Evolutionary conservation across 2,113 vertebrate genomes (phyloP).

Genomic region (Microtus pennsylvanicus): DNA sequence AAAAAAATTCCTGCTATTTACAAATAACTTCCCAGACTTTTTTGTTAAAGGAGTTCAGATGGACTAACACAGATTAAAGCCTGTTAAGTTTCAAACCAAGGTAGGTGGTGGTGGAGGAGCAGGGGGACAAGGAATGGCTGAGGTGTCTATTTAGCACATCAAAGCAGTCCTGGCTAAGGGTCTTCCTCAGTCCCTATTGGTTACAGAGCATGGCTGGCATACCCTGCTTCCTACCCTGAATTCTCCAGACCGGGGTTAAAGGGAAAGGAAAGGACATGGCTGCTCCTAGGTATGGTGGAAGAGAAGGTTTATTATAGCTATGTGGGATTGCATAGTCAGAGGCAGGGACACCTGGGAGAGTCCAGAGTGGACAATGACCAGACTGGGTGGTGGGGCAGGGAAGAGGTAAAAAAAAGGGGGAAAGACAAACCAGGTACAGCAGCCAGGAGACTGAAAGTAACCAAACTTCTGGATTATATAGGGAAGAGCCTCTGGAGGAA

Average conservation of each 20-base stretch:
- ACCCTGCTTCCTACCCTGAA: background rate
- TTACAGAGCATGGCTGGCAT: background rate
- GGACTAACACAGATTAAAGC: background rate
- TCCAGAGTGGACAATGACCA: background rate
- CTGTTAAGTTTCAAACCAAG: background rate
- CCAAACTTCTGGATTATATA: background rate
- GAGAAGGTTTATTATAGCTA: background rate
- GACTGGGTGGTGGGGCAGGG: background rate
- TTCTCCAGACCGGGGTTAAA: background rate
- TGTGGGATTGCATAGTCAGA: background rate
- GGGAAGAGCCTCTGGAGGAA: background rate
- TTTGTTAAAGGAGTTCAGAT: background rate
- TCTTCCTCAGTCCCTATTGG: background rate
- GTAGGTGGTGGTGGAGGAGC: no score
- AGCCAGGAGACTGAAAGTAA: background rate
- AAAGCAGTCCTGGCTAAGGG: background rate
- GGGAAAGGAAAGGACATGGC: background rate
- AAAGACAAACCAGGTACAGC: background rate
- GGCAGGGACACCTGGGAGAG: background rate
- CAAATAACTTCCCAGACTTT: background rate
- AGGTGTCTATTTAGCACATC: background rate
- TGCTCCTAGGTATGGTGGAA: background rate
- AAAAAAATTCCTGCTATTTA: background rate
- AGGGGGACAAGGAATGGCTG: background rate
- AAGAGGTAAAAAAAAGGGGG: rapidly evolving